A percentile compares a stretch with the other conserved stretches of the same genome.
These are phyloP conservation scores for Platyura marginata DNA, from an alignment of 1,140 invertebrate species.

Conservation along the genomic window DNA sequence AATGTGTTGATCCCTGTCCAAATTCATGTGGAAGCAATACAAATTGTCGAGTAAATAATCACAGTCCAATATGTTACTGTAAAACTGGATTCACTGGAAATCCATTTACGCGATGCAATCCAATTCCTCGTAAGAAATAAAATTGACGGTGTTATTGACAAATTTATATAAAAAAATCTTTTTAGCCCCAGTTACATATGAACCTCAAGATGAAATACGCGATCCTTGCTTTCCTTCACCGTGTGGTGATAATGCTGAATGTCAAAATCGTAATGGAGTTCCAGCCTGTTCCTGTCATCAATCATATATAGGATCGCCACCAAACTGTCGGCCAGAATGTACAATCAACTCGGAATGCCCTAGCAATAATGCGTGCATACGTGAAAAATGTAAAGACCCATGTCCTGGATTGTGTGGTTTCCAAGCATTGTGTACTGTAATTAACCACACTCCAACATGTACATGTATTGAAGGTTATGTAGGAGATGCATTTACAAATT, in stretches of 20 bases:
- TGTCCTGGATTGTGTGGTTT: slow-evolving; percentile 55
- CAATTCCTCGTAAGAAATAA: slow-evolving; percentile 40
- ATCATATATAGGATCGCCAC: slow-evolving; percentile 51
- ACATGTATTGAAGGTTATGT: slow-evolving; percentile 48
- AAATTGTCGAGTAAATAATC: slow-evolving; percentile 55
- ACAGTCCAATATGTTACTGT: slow-evolving; percentile 56
- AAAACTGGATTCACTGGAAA: slow-evolving; percentile 43
- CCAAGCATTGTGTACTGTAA: slow-evolving; percentile 44
- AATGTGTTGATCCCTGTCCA: slow-evolving; percentile 54
- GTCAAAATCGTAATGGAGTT: slow-evolving; percentile 43
- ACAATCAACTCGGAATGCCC: slow-evolving; percentile 54
- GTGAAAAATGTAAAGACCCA: slow-evolving; percentile 54
- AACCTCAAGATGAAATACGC: slow-evolving; percentile 19
- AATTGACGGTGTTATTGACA: too few species aligned
- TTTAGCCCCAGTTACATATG: slow-evolving; percentile 16
- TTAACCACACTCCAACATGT: slow-evolving; percentile 58
- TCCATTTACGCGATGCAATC: slow-evolving; percentile 42
- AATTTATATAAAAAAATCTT: too few species aligned
- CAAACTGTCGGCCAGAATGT: slow-evolving; percentile 62
- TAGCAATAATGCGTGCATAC: slow-evolving; percentile 50
- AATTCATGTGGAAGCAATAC: slow-evolving; percentile 56
- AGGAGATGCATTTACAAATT: slow-evolving; percentile 57
- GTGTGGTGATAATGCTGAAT: slow-evolving; percentile 64
- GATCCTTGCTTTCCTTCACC: slow-evolving; percentile 57
- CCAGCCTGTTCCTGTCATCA: slow-evolving; percentile 53